phyloP scores from a whole-genome alignment of 1,140 invertebrate genomes.

The Ceratina japonica region DNA sequence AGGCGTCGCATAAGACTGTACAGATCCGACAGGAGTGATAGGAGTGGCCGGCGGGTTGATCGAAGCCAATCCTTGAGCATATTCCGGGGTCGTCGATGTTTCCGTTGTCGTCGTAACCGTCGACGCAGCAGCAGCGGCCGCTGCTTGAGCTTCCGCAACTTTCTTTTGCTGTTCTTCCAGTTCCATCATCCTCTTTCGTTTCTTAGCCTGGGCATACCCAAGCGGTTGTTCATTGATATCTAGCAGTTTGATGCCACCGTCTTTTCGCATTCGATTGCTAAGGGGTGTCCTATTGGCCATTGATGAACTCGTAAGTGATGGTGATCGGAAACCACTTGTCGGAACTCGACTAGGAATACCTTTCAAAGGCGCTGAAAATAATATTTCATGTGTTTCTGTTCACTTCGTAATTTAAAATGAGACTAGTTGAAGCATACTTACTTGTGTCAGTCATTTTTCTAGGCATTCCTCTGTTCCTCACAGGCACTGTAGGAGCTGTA shows the following conservation, averaged over 20 bases:
- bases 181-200: slow-evolving; percentile 83
- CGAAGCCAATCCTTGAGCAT: slow-evolving; percentile 86
- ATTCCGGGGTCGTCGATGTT: slow-evolving; percentile 83
- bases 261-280: slow-evolving; percentile 84
- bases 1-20: slow-evolving; percentile 70
- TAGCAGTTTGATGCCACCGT: slow-evolving; percentile 94
- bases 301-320: slow-evolving; percentile 80
- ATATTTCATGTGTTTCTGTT: slow-evolving; percentile 39
- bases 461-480: slow-evolving; percentile 95
- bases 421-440: slow-evolving; percentile 75
- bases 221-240: slow-evolving; percentile 95
- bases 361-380: slow-evolving; percentile 89
- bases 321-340: slow-evolving; percentile 83
- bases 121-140: slow-evolving; percentile 76
- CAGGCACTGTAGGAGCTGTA: slow-evolving; percentile 92
- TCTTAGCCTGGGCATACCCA: slow-evolving; percentile 83
- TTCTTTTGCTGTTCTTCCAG: slow-evolving; percentile 89
- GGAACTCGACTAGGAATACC: slow-evolving; percentile 92
- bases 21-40: slow-evolving; percentile 58
- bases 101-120: slow-evolving; percentile 77
- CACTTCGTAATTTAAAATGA: background rate
- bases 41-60: slow-evolving; percentile 76
- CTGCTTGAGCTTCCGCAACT: slow-evolving; percentile 81
- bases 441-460: slow-evolving; percentile 97
- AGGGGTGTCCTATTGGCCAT: slow-evolving; percentile 79